A percentile compares a stretch with the other conserved stretches of the same genome.
Conservation (phyloP, 2,888 invertebrate species). For the Calephelis perditalis region DNA sequence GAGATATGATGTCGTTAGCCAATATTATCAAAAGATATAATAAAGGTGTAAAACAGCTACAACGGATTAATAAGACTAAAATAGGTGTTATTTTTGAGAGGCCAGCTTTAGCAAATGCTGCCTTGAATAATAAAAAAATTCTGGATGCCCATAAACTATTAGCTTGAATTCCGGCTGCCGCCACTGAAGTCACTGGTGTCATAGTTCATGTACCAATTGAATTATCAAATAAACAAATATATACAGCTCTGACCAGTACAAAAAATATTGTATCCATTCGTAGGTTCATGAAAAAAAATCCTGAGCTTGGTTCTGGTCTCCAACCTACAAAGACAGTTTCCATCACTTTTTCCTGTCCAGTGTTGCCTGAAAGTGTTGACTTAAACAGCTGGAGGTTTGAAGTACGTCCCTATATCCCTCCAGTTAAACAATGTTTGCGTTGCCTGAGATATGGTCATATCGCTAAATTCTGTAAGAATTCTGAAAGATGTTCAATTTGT, state of each 20-base stretch:
- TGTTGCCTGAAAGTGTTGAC: constrained; percentile 14
- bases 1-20: constrained; percentile 15
- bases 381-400: constrained; percentile 1
- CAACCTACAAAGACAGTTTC: no score
- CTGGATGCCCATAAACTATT: not conserved
- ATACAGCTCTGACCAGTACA: no score
- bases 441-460: constrained; percentile 24
- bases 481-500: constrained; percentile 16
- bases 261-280: no score
- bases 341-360: not conserved
- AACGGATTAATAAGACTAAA: constrained; percentile 17
- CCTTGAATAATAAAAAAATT: constrained; percentile 8
- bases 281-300: no score
- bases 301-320: no score
- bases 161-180: no score
- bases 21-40: constrained; percentile 14
- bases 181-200: no score
- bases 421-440: constrained; percentile 24
- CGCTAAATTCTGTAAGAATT: constrained; percentile 25
- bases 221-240: no score
- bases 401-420: constrained; percentile 17
- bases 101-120: constrained; percentile 15
- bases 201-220: no score
- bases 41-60: constrained; percentile 17
- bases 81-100: constrained; percentile 18